Evolutionary conservation across 2,113 vertebrate species (phyloP).

Genomic region (Labrus mixtus): DNA sequence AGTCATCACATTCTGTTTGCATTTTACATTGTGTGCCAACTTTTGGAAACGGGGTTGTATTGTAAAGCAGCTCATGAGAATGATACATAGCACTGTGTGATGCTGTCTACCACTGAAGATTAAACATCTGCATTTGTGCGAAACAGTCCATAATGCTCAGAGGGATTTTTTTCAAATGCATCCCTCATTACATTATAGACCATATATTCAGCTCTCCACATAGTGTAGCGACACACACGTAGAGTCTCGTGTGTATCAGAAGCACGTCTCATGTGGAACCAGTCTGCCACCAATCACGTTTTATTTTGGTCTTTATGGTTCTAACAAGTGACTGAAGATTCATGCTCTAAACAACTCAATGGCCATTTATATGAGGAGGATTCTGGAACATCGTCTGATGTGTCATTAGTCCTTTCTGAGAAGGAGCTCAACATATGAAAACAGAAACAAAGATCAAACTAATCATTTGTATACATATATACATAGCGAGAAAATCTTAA

Average conservation of each 20-base stretch:
- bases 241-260: neutral
- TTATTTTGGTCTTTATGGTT: constrained; percentile 17
- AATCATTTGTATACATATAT: constrained; percentile 42
- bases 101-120: neutral
- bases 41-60: no score
- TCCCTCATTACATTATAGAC: neutral
- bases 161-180: constrained; percentile 3
- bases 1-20: no score
- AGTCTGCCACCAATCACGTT: constrained; percentile 21
- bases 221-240: neutral
- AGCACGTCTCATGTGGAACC: neutral
- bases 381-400: constrained; percentile 13
- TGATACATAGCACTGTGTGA: neutral
- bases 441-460: constrained; percentile 22
- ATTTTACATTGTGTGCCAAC: no score
- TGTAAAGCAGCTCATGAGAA: neutral
- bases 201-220: neutral
- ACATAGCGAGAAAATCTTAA: constrained; percentile 52
- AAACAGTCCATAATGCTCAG: no score
- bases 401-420: constrained; percentile 29
- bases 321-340: constrained; percentile 4
- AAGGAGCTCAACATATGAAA: constrained; percentile 28
- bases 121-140: no score
- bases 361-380: constrained; percentile 13
- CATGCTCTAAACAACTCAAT: constrained; percentile 7